phyloP scores from a whole-genome alignment of 2,113 vertebrate species.

The Sinocyclocheilus anshuiensis region DNA sequence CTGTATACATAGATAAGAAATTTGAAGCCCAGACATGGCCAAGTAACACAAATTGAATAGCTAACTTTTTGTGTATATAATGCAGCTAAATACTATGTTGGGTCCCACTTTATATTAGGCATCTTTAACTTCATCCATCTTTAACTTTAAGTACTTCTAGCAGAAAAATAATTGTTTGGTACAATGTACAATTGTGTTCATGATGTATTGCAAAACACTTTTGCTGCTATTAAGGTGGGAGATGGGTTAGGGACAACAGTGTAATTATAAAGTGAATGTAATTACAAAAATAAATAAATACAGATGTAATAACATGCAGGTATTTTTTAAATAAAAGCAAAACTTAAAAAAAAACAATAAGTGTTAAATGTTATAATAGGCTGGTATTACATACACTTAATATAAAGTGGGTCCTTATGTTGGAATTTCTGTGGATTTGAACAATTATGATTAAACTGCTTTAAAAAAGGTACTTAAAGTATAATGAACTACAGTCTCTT shows the following conservation, averaged over 20 bases:
- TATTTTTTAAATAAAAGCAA: not conserved
- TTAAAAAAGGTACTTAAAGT: not conserved
- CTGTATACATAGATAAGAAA: not conserved
- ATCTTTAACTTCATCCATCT: not conserved
- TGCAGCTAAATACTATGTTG: not conserved
- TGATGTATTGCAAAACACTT: not conserved
- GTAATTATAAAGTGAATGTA: not conserved
- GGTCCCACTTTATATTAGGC: not conserved
- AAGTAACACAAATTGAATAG: not conserved
- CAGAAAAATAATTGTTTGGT: not conserved
- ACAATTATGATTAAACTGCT: not conserved
- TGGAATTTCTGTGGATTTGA: not conserved
- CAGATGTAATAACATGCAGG: not conserved
- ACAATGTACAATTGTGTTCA: not conserved
- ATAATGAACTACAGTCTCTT: not conserved
- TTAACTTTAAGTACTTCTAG: not conserved
- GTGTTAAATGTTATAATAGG: not conserved
- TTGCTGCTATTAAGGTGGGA: not conserved
- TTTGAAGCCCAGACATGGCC: not conserved
- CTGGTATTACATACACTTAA: not conserved
- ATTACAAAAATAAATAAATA: not conserved
- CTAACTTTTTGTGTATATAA: no score
- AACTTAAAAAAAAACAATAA: not conserved
- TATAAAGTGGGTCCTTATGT: not conserved
- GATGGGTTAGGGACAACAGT: not conserved